A percentile compares a stretch with the other conserved stretches of the same genome.
Evolutionary conservation across 2,888 invertebrate species (phyloP).

Genomic region (Allacma fusca): DNA sequence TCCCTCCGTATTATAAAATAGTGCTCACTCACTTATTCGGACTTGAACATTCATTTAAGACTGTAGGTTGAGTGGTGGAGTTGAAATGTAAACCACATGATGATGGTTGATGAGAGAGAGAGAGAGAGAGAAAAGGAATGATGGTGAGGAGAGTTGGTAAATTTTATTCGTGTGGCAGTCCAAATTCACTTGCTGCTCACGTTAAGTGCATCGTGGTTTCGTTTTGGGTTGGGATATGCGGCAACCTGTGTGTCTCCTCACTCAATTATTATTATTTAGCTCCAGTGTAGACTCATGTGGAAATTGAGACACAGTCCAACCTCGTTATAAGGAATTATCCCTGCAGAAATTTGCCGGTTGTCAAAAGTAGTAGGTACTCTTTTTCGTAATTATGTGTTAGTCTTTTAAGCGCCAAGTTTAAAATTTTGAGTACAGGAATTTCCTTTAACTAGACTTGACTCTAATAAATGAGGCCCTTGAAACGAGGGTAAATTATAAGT

Average conservation of each 20-base stretch:
- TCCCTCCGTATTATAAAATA: not conserved
- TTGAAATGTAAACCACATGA: conserved; percentile 23
- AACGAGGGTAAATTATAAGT: too few species aligned
- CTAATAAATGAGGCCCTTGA: too few species aligned
- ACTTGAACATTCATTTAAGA: not conserved
- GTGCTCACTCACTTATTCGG: not conserved
- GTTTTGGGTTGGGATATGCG: conserved; percentile 3
- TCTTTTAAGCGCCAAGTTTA: too few species aligned
- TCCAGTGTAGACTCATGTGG: too few species aligned
- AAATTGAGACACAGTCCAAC: too few species aligned
- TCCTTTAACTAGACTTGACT: too few species aligned
- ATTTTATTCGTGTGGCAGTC: conserved; percentile 16
- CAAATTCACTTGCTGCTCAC: conserved; percentile 11
- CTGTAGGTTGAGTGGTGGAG: not conserved
- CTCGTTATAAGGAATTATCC: too few species aligned
- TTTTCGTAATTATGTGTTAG: too few species aligned
- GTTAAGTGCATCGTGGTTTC: conserved; percentile 16
- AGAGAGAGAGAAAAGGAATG: not conserved
- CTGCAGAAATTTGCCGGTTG: too few species aligned
- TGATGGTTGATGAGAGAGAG: conserved; percentile 21
- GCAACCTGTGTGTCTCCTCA: conserved; percentile 8
- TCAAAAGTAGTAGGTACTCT: too few species aligned
- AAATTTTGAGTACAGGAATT: too few species aligned
- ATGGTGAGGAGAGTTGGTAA: conserved; percentile 4
- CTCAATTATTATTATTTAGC: not conserved